phyloP scores from a whole-genome alignment of 1,140 invertebrate genomes.

The Teleopsis dalmanni region DNA sequence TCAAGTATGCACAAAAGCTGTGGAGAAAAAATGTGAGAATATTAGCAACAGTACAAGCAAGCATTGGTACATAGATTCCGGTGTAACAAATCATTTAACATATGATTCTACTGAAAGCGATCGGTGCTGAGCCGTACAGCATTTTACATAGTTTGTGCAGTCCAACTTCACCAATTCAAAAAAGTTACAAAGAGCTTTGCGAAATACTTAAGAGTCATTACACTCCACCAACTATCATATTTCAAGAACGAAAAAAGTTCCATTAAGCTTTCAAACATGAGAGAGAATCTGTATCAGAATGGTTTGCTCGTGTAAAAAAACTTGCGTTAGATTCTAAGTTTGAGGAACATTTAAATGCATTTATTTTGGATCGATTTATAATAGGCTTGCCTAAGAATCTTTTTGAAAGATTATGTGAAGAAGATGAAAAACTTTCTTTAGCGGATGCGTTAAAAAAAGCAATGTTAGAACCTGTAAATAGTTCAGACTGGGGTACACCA shows the following conservation, averaged over 20 bases:
- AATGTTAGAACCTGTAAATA: conserved; percentile 13
- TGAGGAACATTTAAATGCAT: background rate
- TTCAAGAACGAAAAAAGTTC: conserved; percentile 2
- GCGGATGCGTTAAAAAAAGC: conserved; percentile 23
- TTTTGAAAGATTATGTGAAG: conserved; percentile 1
- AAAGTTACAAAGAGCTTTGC: background rate
- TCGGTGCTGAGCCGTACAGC: background rate
- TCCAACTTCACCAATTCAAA: background rate
- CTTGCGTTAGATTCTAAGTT: background rate
- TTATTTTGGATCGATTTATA: background rate
- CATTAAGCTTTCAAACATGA: background rate
- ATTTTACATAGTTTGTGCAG: conserved; percentile 4
- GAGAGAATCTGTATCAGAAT: background rate
- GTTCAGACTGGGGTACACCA: conserved; percentile 22
- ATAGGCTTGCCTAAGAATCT: background rate
- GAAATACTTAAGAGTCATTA: background rate
- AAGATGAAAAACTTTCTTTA: background rate
- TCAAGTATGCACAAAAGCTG: no score
- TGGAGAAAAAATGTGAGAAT: no score
- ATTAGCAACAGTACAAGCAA: no score
- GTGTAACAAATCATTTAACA: no score
- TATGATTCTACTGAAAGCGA: background rate
- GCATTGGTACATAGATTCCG: no score
- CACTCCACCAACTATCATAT: conserved; percentile 1
- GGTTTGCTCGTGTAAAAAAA: background rate